Evolutionary conservation across 2,888 invertebrate species (phyloP), one percentile per base, ranked within the genome.

Genomic region (Agrochola lychnidis): DNA sequence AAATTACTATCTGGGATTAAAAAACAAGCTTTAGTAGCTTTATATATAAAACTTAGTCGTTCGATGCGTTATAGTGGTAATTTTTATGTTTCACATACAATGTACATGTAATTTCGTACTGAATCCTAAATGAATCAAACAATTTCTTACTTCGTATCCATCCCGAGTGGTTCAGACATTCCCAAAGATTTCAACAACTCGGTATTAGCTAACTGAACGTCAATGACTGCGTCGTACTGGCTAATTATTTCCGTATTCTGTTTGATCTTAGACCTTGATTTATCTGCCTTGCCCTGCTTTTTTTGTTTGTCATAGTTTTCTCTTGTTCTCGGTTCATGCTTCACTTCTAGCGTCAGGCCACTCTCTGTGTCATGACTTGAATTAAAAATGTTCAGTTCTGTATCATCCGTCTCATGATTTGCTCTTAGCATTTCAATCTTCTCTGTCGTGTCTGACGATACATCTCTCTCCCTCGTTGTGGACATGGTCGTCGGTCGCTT

Each of bases 121-220:
- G 4, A 45, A 66, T 66, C 45, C 16, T 25, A 19, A 45, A 66
- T 30, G 25, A 45, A 66, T 48, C 6, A 48, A 30, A 22, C 2
- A n/a, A 48, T 57, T 19, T n/a, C 78, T 69, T 78, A 76, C 78
- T 78, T 78, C 0, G 4, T 30, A 30, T 78, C 30, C 2, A 16
- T 9, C 1, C 1, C 14, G 9, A 19, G n/a, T n/a, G 57, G 57
- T 12, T 42, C 4, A 6, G 51, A 42, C n/a, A 69, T 19, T 59
- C 69, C n/a, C 7, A 76, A 78, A 42, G 76, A 51, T 10, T 69
- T 59, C n/a, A 78, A 76, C 19, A 78, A 42, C 2, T 78, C 25
- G 0, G 78, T 68, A 6, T 76, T 76, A 42, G 16, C 48, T 68
- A 76, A 14, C 57, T 51, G 68, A 40, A 76, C 68, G 68, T 76